These are phyloP conservation scores for Parnassius orleans DNA, from an alignment of 2,888 invertebrate species.

Conservation along the genomic window DNA sequence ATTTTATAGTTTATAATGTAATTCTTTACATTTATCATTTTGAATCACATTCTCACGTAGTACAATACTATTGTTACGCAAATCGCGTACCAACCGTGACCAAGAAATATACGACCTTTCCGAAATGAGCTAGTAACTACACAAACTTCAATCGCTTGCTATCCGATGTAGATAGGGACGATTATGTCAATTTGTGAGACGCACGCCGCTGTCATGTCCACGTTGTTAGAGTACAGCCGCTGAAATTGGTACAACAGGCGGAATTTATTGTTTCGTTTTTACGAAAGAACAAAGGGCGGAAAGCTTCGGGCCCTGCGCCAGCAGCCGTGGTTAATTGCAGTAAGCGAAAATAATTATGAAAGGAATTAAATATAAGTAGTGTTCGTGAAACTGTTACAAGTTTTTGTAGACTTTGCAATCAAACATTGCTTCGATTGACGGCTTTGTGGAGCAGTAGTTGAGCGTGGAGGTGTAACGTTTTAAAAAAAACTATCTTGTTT, in stretches of 20 bases:
- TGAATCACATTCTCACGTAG: no score
- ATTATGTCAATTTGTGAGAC: conserved; percentile 28
- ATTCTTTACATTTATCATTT: no score
- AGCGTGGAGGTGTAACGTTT: no score
- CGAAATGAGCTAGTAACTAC: conserved; percentile 2
- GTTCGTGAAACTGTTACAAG: conserved; percentile 4
- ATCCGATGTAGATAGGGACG: conserved; percentile 27
- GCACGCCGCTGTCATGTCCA: conserved; percentile 11
- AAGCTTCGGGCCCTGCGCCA: neutral
- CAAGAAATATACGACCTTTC: neutral
- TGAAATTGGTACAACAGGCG: conserved; percentile 16
- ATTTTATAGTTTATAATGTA: no score
- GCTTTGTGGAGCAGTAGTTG: no score
- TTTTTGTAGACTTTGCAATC: conserved; percentile 10
- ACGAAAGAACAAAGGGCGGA: conserved; percentile 24
- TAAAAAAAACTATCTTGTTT: no score
- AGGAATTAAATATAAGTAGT: conserved; percentile 18
- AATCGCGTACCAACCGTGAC: neutral
- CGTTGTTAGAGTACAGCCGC: conserved; percentile 4
- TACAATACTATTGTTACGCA: conserved; percentile 13
- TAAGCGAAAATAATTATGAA: conserved; percentile 26
- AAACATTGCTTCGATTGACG: no score
- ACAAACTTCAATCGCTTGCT: conserved; percentile 14
- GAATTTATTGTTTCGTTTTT: conserved; percentile 18
- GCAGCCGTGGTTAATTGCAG: conserved; percentile 15